A percentile compares a stretch with the other conserved stretches of the same genome.
Conservation (phyloP, 2,888 invertebrate genomes). For the Amphipyra tragopoginis region DNA sequence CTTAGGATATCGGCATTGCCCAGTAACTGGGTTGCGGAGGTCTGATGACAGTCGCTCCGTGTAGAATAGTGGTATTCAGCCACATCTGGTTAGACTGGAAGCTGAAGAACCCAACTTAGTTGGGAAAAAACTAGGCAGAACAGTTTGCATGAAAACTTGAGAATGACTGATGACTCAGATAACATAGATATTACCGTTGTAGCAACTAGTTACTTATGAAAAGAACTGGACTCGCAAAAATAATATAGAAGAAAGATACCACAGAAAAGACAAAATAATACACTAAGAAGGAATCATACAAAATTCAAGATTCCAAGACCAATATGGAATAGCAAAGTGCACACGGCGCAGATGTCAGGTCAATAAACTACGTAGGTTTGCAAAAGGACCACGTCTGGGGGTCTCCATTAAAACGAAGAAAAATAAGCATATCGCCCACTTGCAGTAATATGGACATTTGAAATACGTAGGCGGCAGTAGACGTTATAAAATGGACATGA, state of each 20-base stretch:
- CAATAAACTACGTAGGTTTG: slow-evolving; percentile 53
- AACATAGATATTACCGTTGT: too few species aligned
- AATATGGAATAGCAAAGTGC: slow-evolving; percentile 28
- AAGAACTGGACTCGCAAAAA: not conserved
- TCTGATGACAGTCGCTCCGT: too few species aligned
- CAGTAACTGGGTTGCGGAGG: too few species aligned
- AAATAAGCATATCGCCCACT: slow-evolving; percentile 58
- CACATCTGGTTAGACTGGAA: too few species aligned
- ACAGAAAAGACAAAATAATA: not conserved
- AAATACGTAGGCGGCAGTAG: slow-evolving; percentile 34
- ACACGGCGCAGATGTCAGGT: slow-evolving; percentile 40
- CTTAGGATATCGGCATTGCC: too few species aligned
- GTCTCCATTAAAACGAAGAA: slow-evolving; percentile 43
- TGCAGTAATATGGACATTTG: slow-evolving; percentile 24
- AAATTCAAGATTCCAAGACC: slow-evolving; percentile 27
- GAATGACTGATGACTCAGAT: too few species aligned
- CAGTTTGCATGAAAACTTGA: too few species aligned
- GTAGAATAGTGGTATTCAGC: too few species aligned
- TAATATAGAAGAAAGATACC: not conserved
- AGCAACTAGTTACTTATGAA: too few species aligned
- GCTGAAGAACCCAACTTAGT: too few species aligned
- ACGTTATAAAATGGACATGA: slow-evolving; percentile 29
- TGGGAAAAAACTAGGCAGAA: too few species aligned
- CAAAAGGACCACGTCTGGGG: slow-evolving; percentile 37
- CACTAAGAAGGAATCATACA: not conserved